phyloP scores from a whole-genome alignment of 1,140 invertebrate genomes.

The Rhopalosiphum maidis region DNA sequence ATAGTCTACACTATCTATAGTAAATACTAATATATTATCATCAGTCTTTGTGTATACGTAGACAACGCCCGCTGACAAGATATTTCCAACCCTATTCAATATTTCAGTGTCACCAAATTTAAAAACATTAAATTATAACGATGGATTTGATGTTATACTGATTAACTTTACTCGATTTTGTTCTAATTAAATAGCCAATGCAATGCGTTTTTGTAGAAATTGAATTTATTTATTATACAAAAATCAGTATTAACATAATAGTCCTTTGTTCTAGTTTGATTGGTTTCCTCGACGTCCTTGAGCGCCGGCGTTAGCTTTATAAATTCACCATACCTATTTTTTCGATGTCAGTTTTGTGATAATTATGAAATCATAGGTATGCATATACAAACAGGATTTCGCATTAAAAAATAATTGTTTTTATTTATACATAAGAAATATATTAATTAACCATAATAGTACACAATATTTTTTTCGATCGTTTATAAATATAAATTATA shows the following conservation, averaged over 20 bases:
- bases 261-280: slow-evolving; percentile 30
- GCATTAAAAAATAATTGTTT: neutral
- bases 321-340: neutral
- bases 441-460: neutral
- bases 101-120: slow-evolving; percentile 8
- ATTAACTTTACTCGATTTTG: neutral
- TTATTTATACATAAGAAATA: neutral
- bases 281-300: slow-evolving; percentile 10
- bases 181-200: neutral
- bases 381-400: neutral
- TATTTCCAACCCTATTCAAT: slow-evolving; percentile 22
- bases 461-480: neutral
- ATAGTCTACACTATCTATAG: neutral
- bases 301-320: neutral
- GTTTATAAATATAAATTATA: neutral
- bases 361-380: neutral
- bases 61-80: slow-evolving; percentile 3
- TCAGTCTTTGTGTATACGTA: neutral
- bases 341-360: slow-evolving; percentile 17
- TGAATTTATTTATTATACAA: neutral
- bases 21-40: slow-evolving; percentile 13
- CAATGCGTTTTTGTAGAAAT: neutral
- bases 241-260: slow-evolving; percentile 28
- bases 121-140: neutral
- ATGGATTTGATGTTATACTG: neutral